Conservation (phyloP, 2,113 vertebrate genomes). For the Baryphthengus martii region DNA sequence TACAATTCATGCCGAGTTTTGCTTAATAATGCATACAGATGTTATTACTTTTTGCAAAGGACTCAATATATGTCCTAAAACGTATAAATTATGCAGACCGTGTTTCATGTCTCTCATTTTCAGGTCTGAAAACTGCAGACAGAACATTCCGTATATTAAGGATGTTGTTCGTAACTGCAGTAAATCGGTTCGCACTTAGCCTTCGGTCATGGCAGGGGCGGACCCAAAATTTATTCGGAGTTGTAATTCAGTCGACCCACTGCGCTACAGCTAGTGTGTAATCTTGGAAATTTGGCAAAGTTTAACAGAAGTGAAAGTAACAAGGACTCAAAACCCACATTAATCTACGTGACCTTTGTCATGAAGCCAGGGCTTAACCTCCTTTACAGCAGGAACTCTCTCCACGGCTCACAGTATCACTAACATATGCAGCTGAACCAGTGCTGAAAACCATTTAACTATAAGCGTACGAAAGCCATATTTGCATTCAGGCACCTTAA, state of each 20-base stretch:
- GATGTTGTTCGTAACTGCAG: not conserved
- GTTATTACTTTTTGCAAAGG: not conserved
- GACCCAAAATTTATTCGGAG: not conserved
- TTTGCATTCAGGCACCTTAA: not conserved
- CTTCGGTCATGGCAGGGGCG: not conserved
- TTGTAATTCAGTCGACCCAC: not conserved
- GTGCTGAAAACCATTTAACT: not conserved
- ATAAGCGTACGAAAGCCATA: not conserved
- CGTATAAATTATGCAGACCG: not conserved
- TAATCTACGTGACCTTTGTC: not conserved
- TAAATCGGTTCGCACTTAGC: not conserved
- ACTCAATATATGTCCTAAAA: not conserved
- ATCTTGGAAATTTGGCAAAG: not conserved
- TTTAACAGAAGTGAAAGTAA: not conserved
- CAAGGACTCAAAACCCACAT: not conserved
- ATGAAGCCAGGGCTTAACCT: not conserved
- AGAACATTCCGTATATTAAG: not conserved
- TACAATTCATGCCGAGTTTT: not conserved
- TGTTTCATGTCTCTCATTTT: not conserved
- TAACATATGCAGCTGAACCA: not conserved
- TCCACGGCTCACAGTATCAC: not conserved
- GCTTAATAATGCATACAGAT: not conserved
- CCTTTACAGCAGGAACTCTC: not conserved
- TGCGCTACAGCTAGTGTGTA: not conserved
- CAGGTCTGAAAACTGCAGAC: not conserved